Conservation (phyloP, 2,888 invertebrate species). For the Cylindroiulus punctatus region DNA sequence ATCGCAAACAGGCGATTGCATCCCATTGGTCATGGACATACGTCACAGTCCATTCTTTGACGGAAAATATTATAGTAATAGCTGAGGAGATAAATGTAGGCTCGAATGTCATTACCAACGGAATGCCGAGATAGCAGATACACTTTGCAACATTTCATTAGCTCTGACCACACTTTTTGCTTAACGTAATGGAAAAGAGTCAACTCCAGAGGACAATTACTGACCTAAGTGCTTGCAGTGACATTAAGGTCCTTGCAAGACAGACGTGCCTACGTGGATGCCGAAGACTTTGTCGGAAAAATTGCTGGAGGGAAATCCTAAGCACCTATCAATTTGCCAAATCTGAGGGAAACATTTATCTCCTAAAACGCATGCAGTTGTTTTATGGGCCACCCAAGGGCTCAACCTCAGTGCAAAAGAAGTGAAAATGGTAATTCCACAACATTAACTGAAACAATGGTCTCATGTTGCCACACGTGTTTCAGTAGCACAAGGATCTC, state of each 20-base stretch:
- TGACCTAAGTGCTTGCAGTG: constrained; percentile 9
- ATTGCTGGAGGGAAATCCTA: not conserved
- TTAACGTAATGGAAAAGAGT: not conserved
- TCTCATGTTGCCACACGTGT: not conserved
- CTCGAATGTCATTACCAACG: too few relatives aligned
- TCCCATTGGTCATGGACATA: too few relatives aligned
- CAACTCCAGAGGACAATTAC: not conserved
- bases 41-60: too few relatives aligned
- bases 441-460: not conserved
- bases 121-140: not conserved
- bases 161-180: not conserved
- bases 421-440: not conserved
- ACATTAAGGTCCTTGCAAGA: not conserved
- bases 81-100: too few relatives aligned
- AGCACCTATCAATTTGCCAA: constrained; percentile 39
- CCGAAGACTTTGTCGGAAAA: not conserved
- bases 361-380: not conserved
- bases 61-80: too few relatives aligned
- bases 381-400: constrained; percentile 39
- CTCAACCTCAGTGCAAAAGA: not conserved
- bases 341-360: not conserved
- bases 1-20: too few relatives aligned
- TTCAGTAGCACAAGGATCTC: not conserved
- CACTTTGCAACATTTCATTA: not conserved
- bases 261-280: not conserved